Percentiles rank a stretch among this genome's conserved stretches.
Evolutionary conservation across 2,797 vertebrate genomes (phyloP).

Genomic region (Pempheris klunzingeri): DNA sequence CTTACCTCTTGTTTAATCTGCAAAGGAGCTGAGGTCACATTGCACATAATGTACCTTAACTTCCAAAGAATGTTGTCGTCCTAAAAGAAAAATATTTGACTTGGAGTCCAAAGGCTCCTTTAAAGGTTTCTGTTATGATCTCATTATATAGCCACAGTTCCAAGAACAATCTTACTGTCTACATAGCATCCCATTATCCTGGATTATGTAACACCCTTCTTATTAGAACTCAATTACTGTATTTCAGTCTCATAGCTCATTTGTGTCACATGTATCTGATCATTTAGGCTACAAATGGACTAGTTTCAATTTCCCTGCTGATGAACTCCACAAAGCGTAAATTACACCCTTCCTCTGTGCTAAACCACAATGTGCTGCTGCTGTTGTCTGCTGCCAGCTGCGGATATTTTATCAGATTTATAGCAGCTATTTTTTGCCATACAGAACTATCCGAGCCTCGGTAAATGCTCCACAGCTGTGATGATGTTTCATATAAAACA

Average conservation of each 20-base stretch:
- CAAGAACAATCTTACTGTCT: conserved; percentile 9
- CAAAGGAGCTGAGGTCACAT: conserved; percentile 31
- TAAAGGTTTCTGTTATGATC: conserved; percentile 10
- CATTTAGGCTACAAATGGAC: conserved; percentile 42
- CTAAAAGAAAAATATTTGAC: conserved; percentile 18
- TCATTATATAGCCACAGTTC: background rate
- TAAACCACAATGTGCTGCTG: conserved; percentile 4
- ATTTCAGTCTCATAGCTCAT: conserved; percentile 45
- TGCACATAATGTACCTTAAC: conserved; percentile 20
- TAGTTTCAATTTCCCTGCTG: conserved; percentile 49
- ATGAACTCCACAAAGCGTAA: conserved; percentile 33
- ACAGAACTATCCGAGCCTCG: background rate
- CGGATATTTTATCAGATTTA: conserved; percentile 46
- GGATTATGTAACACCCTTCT: conserved; percentile 33
- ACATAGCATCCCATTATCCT: conserved; percentile 27
- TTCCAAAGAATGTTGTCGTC: conserved; percentile 1
- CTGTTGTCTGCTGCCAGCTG: conserved; percentile 10
- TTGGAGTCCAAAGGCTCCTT: conserved; percentile 15
- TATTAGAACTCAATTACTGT: conserved; percentile 26
- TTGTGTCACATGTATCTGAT: conserved; percentile 32
- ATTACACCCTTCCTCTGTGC: conserved; percentile 13
- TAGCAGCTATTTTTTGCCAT: conserved; percentile 38
- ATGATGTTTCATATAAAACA: conserved; percentile 55
- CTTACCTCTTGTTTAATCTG: conserved; percentile 40
- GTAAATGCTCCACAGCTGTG: conserved; percentile 31